A percentile compares a stretch with the other conserved stretches of the same genome.
Evolutionary conservation across 2,888 invertebrate genomes (phyloP).

Genomic region (Idaea straminata): DNA sequence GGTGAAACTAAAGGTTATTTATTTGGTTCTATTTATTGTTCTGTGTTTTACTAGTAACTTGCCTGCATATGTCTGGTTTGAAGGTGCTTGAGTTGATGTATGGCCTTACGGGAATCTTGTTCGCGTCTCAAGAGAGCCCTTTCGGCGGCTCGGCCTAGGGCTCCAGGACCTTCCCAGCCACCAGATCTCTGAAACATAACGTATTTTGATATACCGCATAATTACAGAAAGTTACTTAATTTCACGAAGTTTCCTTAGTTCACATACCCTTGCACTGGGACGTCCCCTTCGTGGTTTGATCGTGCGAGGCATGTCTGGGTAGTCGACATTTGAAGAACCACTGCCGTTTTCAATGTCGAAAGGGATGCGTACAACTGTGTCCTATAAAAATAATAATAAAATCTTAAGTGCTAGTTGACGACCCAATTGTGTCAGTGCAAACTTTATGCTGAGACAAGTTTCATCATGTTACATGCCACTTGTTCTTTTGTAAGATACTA

Average conservation of each 20-base stretch:
- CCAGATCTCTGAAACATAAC: constrained; percentile 43
- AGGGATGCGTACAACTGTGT: constrained; percentile 69
- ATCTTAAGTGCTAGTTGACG: neutral
- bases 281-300: constrained; percentile 64
- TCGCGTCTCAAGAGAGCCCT: constrained; percentile 66
- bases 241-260: neutral
- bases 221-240: neutral
- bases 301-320: constrained; percentile 50
- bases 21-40: neutral
- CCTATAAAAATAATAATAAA: constrained; percentile 36
- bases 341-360: constrained; percentile 66
- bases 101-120: constrained; percentile 72
- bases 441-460: too few relatives aligned
- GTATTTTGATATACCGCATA: neutral
- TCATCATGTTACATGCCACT: too few relatives aligned
- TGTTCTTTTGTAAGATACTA: too few relatives aligned
- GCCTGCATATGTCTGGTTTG: constrained; percentile 72
- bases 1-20: neutral
- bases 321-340: constrained; percentile 40
- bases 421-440: neutral
- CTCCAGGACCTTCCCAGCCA: constrained; percentile 57
- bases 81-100: constrained; percentile 68
- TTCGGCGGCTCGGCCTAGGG: constrained; percentile 64
- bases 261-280: constrained; percentile 59
- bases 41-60: constrained; percentile 2